These are phyloP conservation scores for Caenorhabditis sulstoni DNA, from an alignment of 2,888 invertebrate species.

Conservation along the genomic window DNA sequence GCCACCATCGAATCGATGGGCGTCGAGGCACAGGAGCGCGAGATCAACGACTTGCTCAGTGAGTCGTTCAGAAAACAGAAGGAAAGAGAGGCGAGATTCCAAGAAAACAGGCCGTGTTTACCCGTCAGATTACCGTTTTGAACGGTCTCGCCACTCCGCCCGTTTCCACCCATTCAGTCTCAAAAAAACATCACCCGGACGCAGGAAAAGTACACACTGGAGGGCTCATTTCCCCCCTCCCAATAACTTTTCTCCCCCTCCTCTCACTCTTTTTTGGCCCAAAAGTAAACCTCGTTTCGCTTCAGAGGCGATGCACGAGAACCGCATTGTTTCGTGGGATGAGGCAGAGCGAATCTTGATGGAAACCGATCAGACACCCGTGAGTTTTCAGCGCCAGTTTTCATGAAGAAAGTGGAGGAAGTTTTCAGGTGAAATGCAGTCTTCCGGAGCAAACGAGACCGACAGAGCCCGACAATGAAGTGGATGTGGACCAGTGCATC, in stretches of 20 bases:
- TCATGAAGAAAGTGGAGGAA: background rate
- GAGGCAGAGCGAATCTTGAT: slow-evolving; percentile 76
- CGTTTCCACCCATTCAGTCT: slow-evolving; percentile 1
- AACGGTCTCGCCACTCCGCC: slow-evolving; percentile 38
- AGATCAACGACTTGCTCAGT: slow-evolving; percentile 78
- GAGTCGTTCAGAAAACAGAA: slow-evolving; percentile 54
- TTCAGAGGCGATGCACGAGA: slow-evolving; percentile 80
- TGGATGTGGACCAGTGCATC: slow-evolving; percentile 89
- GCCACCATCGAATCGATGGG: slow-evolving; percentile 71
- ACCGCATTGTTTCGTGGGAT: slow-evolving; percentile 79
- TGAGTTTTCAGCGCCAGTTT: slow-evolving; percentile 11
- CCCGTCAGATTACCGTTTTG: slow-evolving; percentile 47
- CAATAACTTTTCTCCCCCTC: slow-evolving; percentile 6
- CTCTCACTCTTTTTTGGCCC: background rate
- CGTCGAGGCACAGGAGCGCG: slow-evolving; percentile 68
- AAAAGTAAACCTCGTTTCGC: slow-evolving; percentile 52
- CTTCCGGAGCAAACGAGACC: slow-evolving; percentile 79
- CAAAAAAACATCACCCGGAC: slow-evolving; percentile 6
- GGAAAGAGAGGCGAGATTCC: slow-evolving; percentile 8
- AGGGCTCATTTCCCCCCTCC: slow-evolving; percentile 5
- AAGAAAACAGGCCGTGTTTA: slow-evolving; percentile 38
- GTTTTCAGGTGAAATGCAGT: slow-evolving; percentile 72
- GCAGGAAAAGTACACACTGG: slow-evolving; percentile 44
- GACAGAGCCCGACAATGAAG: slow-evolving; percentile 93
- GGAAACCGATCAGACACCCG: slow-evolving; percentile 69